Percentiles rank a stretch among this genome's conserved stretches.
phyloP scores from a whole-genome alignment of 2,888 invertebrate genomes.

The Brachypalpus laphriformis region DNA sequence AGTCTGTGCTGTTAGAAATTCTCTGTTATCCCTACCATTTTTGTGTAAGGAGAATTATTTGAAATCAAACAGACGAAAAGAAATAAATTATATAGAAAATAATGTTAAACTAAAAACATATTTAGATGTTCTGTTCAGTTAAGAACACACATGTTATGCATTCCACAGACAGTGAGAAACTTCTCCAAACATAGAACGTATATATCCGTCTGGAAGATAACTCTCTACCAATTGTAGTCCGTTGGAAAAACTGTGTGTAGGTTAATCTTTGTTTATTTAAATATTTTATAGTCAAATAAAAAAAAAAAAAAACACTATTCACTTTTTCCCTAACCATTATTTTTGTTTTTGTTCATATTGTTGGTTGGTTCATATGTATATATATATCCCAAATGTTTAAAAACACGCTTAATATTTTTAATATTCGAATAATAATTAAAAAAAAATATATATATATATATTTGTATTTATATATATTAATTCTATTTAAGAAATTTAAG shows the following conservation, averaged over 20 bases:
- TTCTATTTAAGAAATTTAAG: not conserved
- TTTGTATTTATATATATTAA: too few species aligned
- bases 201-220: not conserved
- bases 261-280: not conserved
- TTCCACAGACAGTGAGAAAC: not conserved
- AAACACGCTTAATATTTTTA: not conserved
- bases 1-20: constrained; percentile 8
- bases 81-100: not conserved
- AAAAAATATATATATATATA: constrained; percentile 23
- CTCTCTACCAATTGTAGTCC: not conserved
- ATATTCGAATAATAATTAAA: not conserved
- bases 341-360: constrained; percentile 7
- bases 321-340: constrained; percentile 3
- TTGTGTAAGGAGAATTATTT: not conserved
- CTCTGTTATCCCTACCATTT: not conserved
- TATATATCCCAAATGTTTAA: not conserved
- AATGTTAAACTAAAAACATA: not conserved
- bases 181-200: constrained; percentile 1
- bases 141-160: not conserved
- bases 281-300: not conserved
- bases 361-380: not conserved
- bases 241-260: not conserved
- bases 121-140: constrained; percentile 19
- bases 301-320: not conserved
- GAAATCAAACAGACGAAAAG: not conserved